phyloP scores from a whole-genome alignment of 2,113 vertebrate species.

The Saccopteryx bilineata region DNA sequence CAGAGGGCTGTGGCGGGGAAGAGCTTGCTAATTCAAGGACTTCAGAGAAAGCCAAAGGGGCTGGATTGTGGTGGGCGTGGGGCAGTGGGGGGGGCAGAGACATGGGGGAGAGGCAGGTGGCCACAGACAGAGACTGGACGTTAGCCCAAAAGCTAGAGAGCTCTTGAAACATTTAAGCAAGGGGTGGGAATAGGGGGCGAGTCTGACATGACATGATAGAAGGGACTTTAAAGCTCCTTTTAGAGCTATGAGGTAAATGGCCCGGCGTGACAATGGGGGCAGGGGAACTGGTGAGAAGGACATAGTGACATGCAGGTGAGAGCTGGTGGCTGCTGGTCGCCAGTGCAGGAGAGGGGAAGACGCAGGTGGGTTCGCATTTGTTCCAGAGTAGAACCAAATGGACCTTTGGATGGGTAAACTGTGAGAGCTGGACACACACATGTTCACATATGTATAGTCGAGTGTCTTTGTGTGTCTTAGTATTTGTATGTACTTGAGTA shows the following conservation, averaged over 20 bases:
- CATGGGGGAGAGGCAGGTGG: neutral
- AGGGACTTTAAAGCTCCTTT: neutral
- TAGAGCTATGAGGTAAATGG: neutral
- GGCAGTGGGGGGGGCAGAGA: neutral
- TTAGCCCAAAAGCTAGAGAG: neutral
- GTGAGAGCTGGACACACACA: neutral
- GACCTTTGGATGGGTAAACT: neutral
- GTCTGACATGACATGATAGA: neutral
- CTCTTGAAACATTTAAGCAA: neutral
- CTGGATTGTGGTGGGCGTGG: fast-evolving
- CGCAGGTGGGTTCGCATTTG: neutral
- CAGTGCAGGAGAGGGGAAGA: neutral
- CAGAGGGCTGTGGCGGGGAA: neutral
- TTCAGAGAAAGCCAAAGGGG: neutral
- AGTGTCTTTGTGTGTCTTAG: neutral
- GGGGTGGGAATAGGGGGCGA: neutral
- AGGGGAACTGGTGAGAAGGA: neutral
- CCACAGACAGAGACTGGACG: neutral
- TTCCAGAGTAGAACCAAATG: neutral
- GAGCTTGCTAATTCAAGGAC: conserved; percentile 19
- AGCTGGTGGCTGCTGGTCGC: neutral
- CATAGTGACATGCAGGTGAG: neutral
- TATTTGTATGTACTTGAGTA: neutral
- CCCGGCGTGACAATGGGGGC: neutral
- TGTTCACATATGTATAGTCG: neutral